phyloP scores from a whole-genome alignment of 1,140 invertebrate species.

The Ectropis grisescens region DNA sequence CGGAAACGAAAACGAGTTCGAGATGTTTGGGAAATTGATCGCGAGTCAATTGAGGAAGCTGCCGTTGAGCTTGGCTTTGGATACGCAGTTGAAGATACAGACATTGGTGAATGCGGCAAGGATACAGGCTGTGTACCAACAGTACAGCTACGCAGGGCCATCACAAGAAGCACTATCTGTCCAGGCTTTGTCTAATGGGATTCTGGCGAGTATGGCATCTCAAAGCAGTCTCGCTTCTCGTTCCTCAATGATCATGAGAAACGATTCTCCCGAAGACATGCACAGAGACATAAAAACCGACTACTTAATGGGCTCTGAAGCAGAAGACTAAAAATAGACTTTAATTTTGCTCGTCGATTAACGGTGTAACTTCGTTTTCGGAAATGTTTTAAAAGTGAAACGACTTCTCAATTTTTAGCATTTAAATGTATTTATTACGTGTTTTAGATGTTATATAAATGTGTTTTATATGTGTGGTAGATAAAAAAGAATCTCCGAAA shows the following conservation, averaged over 20 bases:
- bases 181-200: slow-evolving; percentile 56
- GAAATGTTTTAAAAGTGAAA: background rate
- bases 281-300: slow-evolving; percentile 44
- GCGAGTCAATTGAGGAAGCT: slow-evolving; percentile 57
- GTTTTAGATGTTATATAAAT: slow-evolving; percentile 7
- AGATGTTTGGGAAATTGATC: slow-evolving; percentile 63
- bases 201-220: slow-evolving; percentile 50
- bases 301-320: slow-evolving; percentile 44
- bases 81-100: slow-evolving; percentile 61
- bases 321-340: slow-evolving; percentile 31
- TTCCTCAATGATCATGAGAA: slow-evolving; percentile 32
- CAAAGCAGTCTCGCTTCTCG: slow-evolving; percentile 42
- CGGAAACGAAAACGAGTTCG: slow-evolving; percentile 60
- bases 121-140: slow-evolving; percentile 60
- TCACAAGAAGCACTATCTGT: slow-evolving; percentile 55
- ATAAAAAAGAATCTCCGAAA: too few relatives aligned
- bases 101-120: slow-evolving; percentile 59
- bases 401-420: background rate
- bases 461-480: background rate
- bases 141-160: slow-evolving; percentile 57
- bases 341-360: slow-evolving; percentile 9
- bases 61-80: slow-evolving; percentile 55
- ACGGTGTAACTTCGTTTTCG: slow-evolving; percentile 1
- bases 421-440: slow-evolving; percentile 7
- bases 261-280: slow-evolving; percentile 51